Conservation (phyloP, 2,797 vertebrate genomes). For the Chiloscyllium punctatum region DNA sequence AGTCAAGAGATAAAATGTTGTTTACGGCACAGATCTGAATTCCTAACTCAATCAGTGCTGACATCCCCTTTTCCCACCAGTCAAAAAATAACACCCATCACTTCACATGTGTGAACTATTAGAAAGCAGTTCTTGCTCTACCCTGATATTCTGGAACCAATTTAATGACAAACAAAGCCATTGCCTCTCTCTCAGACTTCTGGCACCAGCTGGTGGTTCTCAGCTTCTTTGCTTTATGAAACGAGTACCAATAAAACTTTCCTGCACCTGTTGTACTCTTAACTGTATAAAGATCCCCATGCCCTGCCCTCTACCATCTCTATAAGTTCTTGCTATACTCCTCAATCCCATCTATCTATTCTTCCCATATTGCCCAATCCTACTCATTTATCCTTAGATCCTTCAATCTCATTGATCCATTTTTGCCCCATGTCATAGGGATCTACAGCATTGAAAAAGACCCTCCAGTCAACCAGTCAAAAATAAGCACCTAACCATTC, state of each 20-base stretch:
- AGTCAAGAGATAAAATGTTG: background rate
- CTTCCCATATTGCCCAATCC: background rate
- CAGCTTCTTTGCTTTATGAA: background rate
- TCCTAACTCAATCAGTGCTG: background rate
- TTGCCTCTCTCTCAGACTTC: background rate
- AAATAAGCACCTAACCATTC: too few species aligned
- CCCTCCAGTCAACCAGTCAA: too few species aligned
- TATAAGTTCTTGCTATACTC: background rate
- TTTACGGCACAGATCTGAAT: background rate
- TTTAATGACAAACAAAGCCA: background rate
- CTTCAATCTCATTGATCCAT: background rate
- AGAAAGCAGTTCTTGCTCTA: background rate
- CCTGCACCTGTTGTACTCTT: background rate
- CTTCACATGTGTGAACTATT: slow-evolving; percentile 1
- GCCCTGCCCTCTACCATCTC: too few species aligned
- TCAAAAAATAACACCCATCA: background rate
- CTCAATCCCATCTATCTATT: background rate
- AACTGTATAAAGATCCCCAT: background rate
- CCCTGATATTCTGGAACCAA: background rate
- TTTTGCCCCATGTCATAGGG: background rate
- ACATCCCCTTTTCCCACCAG: background rate
- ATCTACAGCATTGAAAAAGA: too few species aligned
- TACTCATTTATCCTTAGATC: background rate
- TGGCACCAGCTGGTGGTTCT: background rate
- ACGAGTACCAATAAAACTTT: background rate